Evolutionary conservation across 2,113 vertebrate species (phyloP).

Genomic region (Chlamydotis undulata): DNA sequence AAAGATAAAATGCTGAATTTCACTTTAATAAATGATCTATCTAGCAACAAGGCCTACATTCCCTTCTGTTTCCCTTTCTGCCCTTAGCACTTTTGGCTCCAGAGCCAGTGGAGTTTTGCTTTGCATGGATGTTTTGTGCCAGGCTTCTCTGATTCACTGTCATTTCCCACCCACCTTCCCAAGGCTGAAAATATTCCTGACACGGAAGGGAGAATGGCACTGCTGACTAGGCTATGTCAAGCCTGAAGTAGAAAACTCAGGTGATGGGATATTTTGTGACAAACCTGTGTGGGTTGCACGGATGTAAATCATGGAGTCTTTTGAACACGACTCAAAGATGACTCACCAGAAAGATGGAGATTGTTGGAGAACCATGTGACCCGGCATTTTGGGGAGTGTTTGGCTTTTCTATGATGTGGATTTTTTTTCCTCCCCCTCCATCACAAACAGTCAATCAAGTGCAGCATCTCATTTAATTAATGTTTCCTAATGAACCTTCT

Average conservation of each 20-base stretch:
- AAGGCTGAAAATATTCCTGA: background rate
- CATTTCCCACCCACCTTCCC: background rate
- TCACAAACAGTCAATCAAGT: background rate
- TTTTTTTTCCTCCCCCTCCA: background rate
- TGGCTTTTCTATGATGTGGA: background rate
- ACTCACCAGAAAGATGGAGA: background rate
- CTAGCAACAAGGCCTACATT: conserved; percentile 56
- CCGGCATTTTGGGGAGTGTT: background rate
- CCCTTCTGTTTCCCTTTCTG: conserved; percentile 17
- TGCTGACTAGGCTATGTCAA: background rate
- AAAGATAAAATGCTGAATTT: conserved; percentile 68
- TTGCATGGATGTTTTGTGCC: background rate
- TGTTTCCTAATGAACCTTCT: background rate
- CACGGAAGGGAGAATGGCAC: background rate
- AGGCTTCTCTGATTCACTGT: background rate
- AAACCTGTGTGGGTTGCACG: background rate
- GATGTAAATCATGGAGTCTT: background rate
- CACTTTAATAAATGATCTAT: conserved; percentile 79
- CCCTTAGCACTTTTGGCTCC: background rate
- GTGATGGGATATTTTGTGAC: background rate
- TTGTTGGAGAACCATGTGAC: background rate
- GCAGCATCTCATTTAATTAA: background rate
- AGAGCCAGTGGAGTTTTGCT: background rate
- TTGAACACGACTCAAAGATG: background rate
- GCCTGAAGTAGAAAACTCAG: background rate